These are phyloP conservation scores for Paragorgia papillata DNA, from an alignment of 92 coral and sea anemone genomes.

Conservation along the genomic window DNA sequence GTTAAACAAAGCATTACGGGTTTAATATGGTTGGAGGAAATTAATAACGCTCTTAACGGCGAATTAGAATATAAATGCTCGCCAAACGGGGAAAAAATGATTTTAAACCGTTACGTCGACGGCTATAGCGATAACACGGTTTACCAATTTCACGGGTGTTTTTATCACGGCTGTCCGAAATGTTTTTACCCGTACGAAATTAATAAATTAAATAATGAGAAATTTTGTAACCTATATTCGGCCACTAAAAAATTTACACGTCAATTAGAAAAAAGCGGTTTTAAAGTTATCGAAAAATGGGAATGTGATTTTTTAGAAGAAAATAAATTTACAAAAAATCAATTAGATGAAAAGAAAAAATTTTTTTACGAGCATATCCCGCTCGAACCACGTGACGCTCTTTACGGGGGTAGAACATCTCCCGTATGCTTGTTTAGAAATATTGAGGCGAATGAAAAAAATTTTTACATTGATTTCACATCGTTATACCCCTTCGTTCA, in stretches of 20 bases:
- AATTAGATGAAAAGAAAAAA: constrained; percentile 13
- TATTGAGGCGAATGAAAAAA: too few species aligned
- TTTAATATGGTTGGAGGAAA: constrained; percentile 1
- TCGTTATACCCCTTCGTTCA: constrained; percentile 23
- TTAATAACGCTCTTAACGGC: background rate
- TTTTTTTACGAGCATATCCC: constrained; percentile 17
- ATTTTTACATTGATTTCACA: too few species aligned
- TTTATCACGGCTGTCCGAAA: background rate
- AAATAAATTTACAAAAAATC: background rate
- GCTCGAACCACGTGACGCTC: constrained; percentile 17
- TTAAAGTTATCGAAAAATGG: too few species aligned
- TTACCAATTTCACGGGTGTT: background rate
- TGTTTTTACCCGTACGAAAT: background rate
- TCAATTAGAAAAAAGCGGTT: constrained; percentile 2
- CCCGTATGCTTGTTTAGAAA: too few species aligned
- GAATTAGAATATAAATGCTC: too few species aligned
- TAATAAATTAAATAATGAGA: background rate
- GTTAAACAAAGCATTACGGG: constrained; percentile 17
- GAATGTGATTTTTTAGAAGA: too few species aligned
- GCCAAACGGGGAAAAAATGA: background rate
- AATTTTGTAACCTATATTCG: background rate
- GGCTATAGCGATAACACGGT: background rate
- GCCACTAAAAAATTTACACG: background rate
- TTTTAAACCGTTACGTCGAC: background rate
- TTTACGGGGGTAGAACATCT: background rate